Base-by-base conservation (phyloP, 2,113 vertebrate genomes). In the Melanostigma gelatinosum region DNA sequence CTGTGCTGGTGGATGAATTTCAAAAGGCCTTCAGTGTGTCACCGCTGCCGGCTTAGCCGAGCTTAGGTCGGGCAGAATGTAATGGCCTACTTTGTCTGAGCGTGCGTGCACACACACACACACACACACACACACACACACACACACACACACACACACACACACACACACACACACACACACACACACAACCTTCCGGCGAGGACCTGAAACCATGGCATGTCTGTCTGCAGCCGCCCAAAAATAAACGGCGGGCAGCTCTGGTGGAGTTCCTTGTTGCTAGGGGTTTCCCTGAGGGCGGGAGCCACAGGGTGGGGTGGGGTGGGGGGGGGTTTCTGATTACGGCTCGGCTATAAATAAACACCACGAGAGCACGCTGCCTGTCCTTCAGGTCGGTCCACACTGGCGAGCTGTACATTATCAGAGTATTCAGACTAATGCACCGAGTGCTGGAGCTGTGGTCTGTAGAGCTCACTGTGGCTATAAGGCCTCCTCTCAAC, bases 271-370 rank as follows among this genome's bases (percentile, higher is more conserved):
- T 92, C 89, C 92, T 89, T 92, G 94, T 93, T 94, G 94, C 94
- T 93, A 92, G 92, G 93, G 94, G 91, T 91, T 94, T 93, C 93
- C 94, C 92, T 88, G 80, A 88, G 86, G 86, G 91, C 77, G 84
- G 90, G 82, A 85, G 85, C 83, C 54, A 50, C 78, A 38, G 52
- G 83, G 60, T 10, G 89, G 88, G n/a, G n/a, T n/a, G n/a, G n/a
- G n/a, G n/a, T n/a, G n/a, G n/a, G n/a, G 89, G 89, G 88, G 89
- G 88, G 87, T 90, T 91, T 94, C 93, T 93, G 62, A 89, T 94
- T 88, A 93, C 62, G 44, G 48, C 84, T 78, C 29, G 0, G 78
- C 93, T 94, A 93, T 93, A 94, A 94, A 95, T 94, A 94, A 36
- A 62, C 67, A 8, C 32, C 32, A 46, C 83, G 69, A 63, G 32